Base-by-base conservation (phyloP, 2,113 vertebrate species). In the Muscicapa adusta region DNA sequence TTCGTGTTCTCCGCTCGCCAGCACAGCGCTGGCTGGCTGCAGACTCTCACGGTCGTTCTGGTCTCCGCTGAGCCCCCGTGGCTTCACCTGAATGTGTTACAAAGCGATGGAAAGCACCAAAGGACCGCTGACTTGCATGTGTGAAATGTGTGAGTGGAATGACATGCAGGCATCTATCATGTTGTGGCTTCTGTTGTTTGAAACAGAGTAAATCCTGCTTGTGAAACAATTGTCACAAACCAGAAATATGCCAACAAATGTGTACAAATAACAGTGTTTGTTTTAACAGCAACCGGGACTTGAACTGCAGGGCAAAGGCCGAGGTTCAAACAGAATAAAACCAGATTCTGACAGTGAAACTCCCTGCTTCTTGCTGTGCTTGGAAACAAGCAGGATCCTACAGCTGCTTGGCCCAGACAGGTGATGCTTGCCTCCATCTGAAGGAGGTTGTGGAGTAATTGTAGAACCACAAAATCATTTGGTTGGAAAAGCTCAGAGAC, bases 281-380 rank as follows among this genome's bases (percentile, higher is more conserved):
- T 72, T 80, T 56, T 54, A 91, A 67, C 85, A 61, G 92, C 87
- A 51, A 17, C 6, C 6, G 22, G 90, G 93, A 87, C 88, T 91
- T 43, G 43, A 87, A 75, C 75, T 61, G 82, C 82, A 66, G 95
- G 92, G 66, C 85, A 65, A 85, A 90, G 71, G 90, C 90, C 5
- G 8, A 92, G 85, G 82, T 93, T 88, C 45, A 94, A 90, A 57
- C 22, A 47, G 94, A 96, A 96, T 96, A 96, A 96, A 96, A 86
- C 43, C 94, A 88, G 82, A 86, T 96, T 96, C 92, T 95, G 89
- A 90, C 82, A 74, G 82, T 76, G 71, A 60, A 51, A 16, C n/a
- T 51, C 9, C n/a, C 62, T 29, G 42, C 51, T 62, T 85, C 38
- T 76, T 68, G 61, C 53, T 54, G 78, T 9, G 3, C 43, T 53